Base-by-base conservation (phyloP, 2,113 vertebrate genomes). In the Ia io region DNA sequence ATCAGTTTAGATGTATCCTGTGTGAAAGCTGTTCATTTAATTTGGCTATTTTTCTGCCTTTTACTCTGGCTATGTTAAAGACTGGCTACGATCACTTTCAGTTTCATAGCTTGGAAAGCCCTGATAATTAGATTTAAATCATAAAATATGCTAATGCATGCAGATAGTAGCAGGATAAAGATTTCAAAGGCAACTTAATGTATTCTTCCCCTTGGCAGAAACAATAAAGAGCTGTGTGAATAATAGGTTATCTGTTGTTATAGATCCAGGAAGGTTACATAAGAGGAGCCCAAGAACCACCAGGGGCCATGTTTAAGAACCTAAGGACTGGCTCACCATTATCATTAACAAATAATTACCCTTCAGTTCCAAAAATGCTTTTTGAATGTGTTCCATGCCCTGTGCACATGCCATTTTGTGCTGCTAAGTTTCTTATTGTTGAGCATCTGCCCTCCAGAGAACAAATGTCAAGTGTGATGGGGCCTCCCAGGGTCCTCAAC, bases 81-180 rank as follows among this genome's bases (percentile, higher is more conserved):
- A 53, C 65, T 93, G 1, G 28, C 59, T 51, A 3, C 79, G 87
- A 87, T 93, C 92, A 84, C 84, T 93, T 93, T 96, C 80, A 87
- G 65, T 61, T 49, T 42, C 74, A 67, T 84, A 0, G 16, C 90
- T 70, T 71, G 12, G 95, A 95, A 96, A 96, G 84, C 79, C 70
- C 86, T 76, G 90, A 86, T 96, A 96, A 96, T 96, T 96, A 97
- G 97, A 93, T 96, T 92, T 96, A 91, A 91, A 90, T 96, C 95
- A 93, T 96, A 88, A 95, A 84, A 90, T 96, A 96, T 95, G 97
- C 93, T 96, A 96, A 97, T 96, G 69, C 30, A 96, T 93, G 93
- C 95, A 95, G 96, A 90, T 84, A 84, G 87, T 61, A 69, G 65
- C 87, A 56, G 84, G 79, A 96, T 87, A 94, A 94, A 94, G 96